Conservation (phyloP, 2,888 invertebrate species). For the Diplazon laetatorius region DNA sequence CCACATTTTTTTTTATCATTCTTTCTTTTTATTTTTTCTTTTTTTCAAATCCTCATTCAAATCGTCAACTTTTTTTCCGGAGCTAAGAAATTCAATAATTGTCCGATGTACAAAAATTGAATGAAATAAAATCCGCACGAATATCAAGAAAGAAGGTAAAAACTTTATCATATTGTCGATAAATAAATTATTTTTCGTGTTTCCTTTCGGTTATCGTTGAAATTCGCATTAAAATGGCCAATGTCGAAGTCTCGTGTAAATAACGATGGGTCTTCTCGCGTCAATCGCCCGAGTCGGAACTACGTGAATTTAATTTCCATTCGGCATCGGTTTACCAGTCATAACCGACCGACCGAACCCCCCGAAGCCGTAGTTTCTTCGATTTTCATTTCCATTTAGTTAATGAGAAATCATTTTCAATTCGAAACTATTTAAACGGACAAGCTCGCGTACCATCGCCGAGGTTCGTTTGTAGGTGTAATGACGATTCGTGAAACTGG, state of each 20-base stretch:
- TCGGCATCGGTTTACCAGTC: not conserved
- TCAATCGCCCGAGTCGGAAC: conserved; percentile 16
- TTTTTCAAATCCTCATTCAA: too few species aligned
- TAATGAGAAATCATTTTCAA: conserved; percentile 22
- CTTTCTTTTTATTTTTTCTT: too few species aligned
- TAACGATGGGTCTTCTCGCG: not conserved
- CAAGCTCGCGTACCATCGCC: not conserved
- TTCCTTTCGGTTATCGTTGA: not conserved
- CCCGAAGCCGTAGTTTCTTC: conserved; percentile 13
- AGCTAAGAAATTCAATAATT: too few species aligned
- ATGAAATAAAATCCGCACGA: too few species aligned
- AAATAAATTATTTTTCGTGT: too few species aligned
- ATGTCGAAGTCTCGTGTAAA: not conserved
- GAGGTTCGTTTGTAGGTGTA: conserved; percentile 1
- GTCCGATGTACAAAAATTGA: too few species aligned
- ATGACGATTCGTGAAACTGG: conserved; percentile 2
- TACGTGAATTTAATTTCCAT: conserved; percentile 9
- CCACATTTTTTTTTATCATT: not conserved
- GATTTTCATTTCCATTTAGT: conserved; percentile 28
- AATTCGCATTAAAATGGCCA: not conserved
- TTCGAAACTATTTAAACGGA: conserved; percentile 20
- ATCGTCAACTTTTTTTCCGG: too few species aligned
- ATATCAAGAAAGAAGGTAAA: not conserved
- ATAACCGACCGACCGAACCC: too few species aligned
- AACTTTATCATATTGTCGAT: too few species aligned